Evolutionary conservation across 2,797 vertebrate genomes (phyloP), one percentile per base, ranked within the genome.

Genomic region (Halcyon badia): DNA sequence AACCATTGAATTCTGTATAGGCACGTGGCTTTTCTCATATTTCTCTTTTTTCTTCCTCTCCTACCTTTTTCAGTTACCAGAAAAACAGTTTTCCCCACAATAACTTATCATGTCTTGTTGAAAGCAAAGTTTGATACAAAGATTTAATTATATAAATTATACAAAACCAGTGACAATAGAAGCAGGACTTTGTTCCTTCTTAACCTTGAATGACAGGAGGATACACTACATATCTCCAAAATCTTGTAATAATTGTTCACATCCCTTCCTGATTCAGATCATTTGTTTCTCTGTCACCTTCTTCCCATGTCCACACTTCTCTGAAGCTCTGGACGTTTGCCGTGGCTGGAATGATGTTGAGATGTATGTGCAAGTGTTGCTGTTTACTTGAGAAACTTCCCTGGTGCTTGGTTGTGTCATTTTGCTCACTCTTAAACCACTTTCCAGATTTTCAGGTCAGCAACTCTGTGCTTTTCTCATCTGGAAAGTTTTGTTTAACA

Each of bases 211-310:
- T 70, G 86, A 86, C 33, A 70, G 42, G 30, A 83, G 87, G 51
- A 77, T 42, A 77, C 30, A 16, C 14, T 91, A 42, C 37, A 73
- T 51, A 85, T 87, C 68, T 89, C 31, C 41, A 71, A 61, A 86
- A 90, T 93, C 77, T 64, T 88, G 44, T 26, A 81, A 78, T 44
- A 86, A 52, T 71, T 90, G 80, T 92, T 88, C 71, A 86, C 48
- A 56, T 91, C 72, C 30, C 90, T 26, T 88, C 18, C 44, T 83
- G 22, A 77, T 60, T 37, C 20, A 73, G 70, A 37, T 71, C 80
- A 73, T 81, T 85, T 95, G 26, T 54, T 84, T 78, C 71, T 87
- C 31, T 33, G 41, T 75, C 13, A n/a, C 15, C 48, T 22, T 88
- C 8, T 30, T 51, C 11, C 44, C 16, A 31, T 33, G 42, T 78